Evolutionary conservation across 1,140 invertebrate genomes (phyloP), one percentile per base, ranked within the genome.

Genomic region (Drosophila sp.): DNA sequence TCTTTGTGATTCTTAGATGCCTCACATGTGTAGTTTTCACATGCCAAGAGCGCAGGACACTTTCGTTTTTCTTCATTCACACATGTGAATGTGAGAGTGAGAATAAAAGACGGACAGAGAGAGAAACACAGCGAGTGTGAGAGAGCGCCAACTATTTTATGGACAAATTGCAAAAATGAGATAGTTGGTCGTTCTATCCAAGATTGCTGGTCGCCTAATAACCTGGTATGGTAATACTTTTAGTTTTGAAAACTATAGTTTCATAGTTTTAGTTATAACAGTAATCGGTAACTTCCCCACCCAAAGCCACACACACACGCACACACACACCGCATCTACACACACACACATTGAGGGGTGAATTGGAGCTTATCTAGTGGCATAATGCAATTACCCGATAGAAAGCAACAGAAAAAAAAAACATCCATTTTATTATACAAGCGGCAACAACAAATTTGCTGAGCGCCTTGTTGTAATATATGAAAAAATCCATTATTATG

Each of bases 231-330:
- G 90, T 91, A 91, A 91, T 91, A 87, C 87, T 91, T 87, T 90
- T 91, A 91, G 90, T 91, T 91, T 91, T 91, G 90, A 91, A 91
- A 91, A 91, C 80, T 85, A 85, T 90, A 85, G 77, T 90, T 90
- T 80, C 77, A 73, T 84, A 89, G 84, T 87, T 84, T 89, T 78
- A 89, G 84, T 87, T 89, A 83, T 89, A 89, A 84, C 80, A 87
- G 83, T 70, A 70, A 72, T 66, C 60, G 33, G 25, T 47, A 8
- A 3, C 35, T 11, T 17, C 17, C 29, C 25, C 40, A 2, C 2
- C 0, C n/a, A 61, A n/a, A 29, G 2, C 32, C 61, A 58, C 29
- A 17, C 30, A 29, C 4, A 1, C 8, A 32, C 32, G 4, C 17
- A 33, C 32, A 32, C 40, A 55, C 38, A 38, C 29, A 11, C 50